These are phyloP conservation scores for Cheirogaleus major DNA, from an alignment of 2,797 vertebrate species.

Conservation along the genomic window DNA sequence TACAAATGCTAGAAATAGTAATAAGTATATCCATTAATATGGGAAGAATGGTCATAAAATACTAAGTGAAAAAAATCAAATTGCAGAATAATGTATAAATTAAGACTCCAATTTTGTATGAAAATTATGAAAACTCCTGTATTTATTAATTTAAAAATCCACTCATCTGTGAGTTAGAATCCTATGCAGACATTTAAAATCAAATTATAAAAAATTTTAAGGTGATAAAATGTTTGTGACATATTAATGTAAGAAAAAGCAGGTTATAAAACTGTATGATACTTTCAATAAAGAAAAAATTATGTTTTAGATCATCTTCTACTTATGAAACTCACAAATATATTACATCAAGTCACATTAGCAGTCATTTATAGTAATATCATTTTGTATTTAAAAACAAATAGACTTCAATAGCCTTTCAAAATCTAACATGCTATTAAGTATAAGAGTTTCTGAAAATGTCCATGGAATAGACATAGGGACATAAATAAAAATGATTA, in stretches of 20 bases:
- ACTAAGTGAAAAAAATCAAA: not conserved
- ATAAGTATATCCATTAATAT: not conserved
- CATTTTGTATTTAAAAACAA: slow-evolving; percentile 4
- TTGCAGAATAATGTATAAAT: not conserved
- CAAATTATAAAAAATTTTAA: not conserved
- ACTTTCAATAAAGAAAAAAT: not conserved
- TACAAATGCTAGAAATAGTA: not conserved
- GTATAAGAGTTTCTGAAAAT: not conserved
- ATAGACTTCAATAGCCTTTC: not conserved
- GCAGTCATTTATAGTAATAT: not conserved
- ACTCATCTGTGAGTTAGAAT: not conserved
- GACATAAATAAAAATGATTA: not conserved
- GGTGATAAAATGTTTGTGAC: not conserved
- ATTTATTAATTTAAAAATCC: not conserved
- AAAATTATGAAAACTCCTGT: not conserved
- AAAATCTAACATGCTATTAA: not conserved
- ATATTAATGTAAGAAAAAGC: not conserved
- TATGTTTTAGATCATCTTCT: not conserved
- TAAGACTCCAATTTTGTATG: not conserved
- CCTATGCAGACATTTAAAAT: not conserved
- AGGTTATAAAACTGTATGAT: not conserved
- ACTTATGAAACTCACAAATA: not conserved
- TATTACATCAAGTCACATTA: not conserved
- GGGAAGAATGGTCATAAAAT: not conserved
- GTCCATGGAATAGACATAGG: not conserved